Percentiles rank a stretch among this genome's conserved stretches.
These are phyloP conservation scores for Dipodomys ordii DNA, from an alignment of 2,113 vertebrate genomes.

Conservation along the genomic window DNA sequence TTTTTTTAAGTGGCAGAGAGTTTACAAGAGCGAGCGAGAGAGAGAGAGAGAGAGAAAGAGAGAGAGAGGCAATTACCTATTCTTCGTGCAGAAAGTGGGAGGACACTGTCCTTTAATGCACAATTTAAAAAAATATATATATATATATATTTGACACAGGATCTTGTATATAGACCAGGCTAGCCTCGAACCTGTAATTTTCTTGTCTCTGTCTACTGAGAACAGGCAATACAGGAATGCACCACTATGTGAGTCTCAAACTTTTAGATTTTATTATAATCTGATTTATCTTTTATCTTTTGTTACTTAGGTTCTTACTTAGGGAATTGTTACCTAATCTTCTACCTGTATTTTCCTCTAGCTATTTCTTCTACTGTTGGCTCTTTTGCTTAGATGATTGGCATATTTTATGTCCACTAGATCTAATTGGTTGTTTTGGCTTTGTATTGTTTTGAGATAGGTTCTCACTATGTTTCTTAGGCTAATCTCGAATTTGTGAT, in stretches of 20 bases:
- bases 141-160: not conserved
- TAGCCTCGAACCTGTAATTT: not conserved
- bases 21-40: no score
- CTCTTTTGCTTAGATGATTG: not conserved
- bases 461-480: not conserved
- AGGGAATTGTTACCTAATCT: not conserved
- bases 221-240: not conserved
- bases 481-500: not conserved
- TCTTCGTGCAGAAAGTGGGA: no score
- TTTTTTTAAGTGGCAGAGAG: no score
- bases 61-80: no score
- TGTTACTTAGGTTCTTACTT: not conserved
- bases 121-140: no score
- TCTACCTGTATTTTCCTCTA: not conserved
- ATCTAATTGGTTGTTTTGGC: not conserved
- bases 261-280: not conserved
- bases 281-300: not conserved
- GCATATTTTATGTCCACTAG: not conserved
- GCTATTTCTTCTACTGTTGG: not conserved
- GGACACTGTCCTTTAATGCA: no score
- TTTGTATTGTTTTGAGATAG: not conserved
- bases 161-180: not conserved
- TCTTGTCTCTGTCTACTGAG: not conserved
- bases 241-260: not conserved
- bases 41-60: no score